Conservation (phyloP, 2,888 invertebrate species). For the Ernsta delagoae region DNA sequence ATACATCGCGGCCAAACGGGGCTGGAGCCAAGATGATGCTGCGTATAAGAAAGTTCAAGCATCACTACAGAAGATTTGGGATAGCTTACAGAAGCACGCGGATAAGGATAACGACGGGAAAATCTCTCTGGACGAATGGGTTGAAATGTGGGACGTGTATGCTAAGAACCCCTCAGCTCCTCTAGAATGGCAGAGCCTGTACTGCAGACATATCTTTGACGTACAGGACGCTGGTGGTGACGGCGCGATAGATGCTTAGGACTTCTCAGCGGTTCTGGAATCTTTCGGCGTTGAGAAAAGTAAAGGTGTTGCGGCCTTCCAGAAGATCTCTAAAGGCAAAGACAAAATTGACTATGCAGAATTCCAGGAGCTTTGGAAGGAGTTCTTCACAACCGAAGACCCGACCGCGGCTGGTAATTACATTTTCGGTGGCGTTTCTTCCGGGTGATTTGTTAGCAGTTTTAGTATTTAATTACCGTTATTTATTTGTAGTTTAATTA, state of each 20-base stretch:
- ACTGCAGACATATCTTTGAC: slow-evolving; percentile 95
- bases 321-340: slow-evolving; percentile 91
- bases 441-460: slow-evolving; percentile 61
- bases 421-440: slow-evolving; percentile 91
- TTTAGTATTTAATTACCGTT: not conserved
- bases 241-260: slow-evolving; percentile 89
- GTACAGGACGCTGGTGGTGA: slow-evolving; percentile 94
- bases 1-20: slow-evolving; percentile 92
- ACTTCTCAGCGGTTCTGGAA: slow-evolving; percentile 92
- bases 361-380: slow-evolving; percentile 92
- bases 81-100: slow-evolving; percentile 90
- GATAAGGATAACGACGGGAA: slow-evolving; percentile 94
- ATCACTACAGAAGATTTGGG: slow-evolving; percentile 92
- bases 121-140: slow-evolving; percentile 95
- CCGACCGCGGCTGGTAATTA: slow-evolving; percentile 92
- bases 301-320: slow-evolving; percentile 91
- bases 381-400: slow-evolving; percentile 93
- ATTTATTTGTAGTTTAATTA: not conserved
- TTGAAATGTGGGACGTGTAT: slow-evolving; percentile 93
- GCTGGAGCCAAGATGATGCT: slow-evolving; percentile 89
- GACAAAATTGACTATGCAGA: slow-evolving; percentile 89
- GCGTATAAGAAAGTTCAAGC: slow-evolving; percentile 90
- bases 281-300: slow-evolving; percentile 90
- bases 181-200: slow-evolving; percentile 93
- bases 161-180: slow-evolving; percentile 88